Conservation (phyloP, 2,113 vertebrate genomes). For the Grammomys surdaster region DNA sequence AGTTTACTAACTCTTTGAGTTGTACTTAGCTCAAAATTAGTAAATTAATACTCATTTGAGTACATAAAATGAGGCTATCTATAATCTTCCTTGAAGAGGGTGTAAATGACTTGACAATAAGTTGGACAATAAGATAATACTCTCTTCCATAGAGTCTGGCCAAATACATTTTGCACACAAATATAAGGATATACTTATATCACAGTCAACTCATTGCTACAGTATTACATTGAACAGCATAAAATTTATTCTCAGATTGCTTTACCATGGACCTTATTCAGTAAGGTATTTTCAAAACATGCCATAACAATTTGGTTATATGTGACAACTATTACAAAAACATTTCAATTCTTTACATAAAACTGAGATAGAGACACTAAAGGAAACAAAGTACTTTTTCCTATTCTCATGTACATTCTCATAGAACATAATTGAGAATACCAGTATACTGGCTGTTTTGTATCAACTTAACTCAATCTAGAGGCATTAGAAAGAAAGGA, state of each 20-base stretch:
- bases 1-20: not conserved
- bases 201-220: not conserved
- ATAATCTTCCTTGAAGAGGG: slow-evolving; percentile 23
- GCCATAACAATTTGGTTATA: slow-evolving; percentile 16
- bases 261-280: slow-evolving; percentile 28
- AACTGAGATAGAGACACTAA: not conserved
- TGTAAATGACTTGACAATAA: slow-evolving; percentile 34
- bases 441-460: not conserved
- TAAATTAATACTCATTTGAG: not conserved
- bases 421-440: not conserved
- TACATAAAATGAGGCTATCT: not conserved
- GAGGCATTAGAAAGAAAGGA: not conserved
- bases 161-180: not conserved
- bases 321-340: not conserved
- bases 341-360: slow-evolving; percentile 12
- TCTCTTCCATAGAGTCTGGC: not conserved
- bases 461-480: not conserved
- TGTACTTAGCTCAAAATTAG: not conserved
- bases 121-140: not conserved
- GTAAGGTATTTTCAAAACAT: slow-evolving; percentile 26
- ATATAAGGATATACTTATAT: not conserved
- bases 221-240: not conserved
- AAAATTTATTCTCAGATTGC: slow-evolving; percentile 59
- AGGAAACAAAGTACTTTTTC: not conserved
- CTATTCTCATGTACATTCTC: not conserved